Base-by-base conservation (phyloP, 2,113 vertebrate species). In the Archilochus colubris region DNA sequence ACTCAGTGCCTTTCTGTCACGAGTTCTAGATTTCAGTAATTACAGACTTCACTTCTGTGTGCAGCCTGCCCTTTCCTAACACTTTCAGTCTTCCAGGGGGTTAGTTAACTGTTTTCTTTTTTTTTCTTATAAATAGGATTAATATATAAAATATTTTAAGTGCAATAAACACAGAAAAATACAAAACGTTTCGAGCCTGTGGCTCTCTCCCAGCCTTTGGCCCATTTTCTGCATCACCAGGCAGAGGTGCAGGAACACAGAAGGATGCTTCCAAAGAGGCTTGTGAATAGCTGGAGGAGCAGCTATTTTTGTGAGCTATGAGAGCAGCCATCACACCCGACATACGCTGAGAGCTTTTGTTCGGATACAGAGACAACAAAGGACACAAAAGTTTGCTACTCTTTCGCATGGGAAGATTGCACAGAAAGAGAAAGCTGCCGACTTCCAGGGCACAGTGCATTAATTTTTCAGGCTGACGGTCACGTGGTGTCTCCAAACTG, bases 101-200 rank as follows among this genome's bases (percentile, higher is more conserved):
- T 33, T 82, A 74, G 38, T 61, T 72, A 86, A 53, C 10, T 18
- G 38, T 17, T 67, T 85, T 14, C 19, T 62, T 73, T 73, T 72
- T 80, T 73, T 73, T 72, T 80, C 80, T 82, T 93, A 97, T 91
- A 96, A 97, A 96, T 83, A 95, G 40, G 31, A 63, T 79, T 73
- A 91, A 78, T 75, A 92, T 94, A 96, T 40, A 96, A 96, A 96
- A 96, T 93, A 12, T 86, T 68, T 68, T 63, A 93, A 95, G 91
- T 91, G 87, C 87, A 93, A 67, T 63, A 94, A 90, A 91, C 90
- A 91, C 67, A 91, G 85, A 91, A 94, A 96, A 95, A 94, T 96
- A 95, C 13, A 95, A 97, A 97, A 95, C 1, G 2, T 88, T 88
- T 90, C 76, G 77, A 95, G 82, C 91, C 66, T 72, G 64, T 77